Evolutionary conservation across 1,140 invertebrate species (phyloP), one percentile per base, ranked within the genome.

Genomic region (Drosophila bifasciata): DNA sequence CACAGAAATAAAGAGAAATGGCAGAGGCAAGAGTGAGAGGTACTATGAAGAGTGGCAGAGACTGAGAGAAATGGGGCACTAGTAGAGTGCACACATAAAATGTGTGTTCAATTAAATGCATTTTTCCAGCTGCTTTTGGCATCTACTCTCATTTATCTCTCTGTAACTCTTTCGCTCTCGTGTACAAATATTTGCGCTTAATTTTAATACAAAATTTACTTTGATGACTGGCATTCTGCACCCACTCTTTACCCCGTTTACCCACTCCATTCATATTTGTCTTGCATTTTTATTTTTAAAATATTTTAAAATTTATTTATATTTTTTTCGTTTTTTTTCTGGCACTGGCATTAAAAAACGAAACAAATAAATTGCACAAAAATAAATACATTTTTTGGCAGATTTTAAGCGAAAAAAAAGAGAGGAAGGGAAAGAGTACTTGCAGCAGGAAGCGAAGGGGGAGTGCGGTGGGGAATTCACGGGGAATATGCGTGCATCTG

Each of bases 181-280:
- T 78, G 78, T 83, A 78, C 88, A 86, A 86, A 86, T 86, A 88
- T 86, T 86, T 89, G 58, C 83, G 70, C 83, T 83, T 83, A 50
- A 88, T 88, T 86, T 86, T 83, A 88, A 83, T 86, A 78, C 0
- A 25, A 86, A 88, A 86, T 88, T 83, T 86, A 78, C 74, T 76
- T 75, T 86, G 77, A 74, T 52, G 79, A 58, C 57, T 19, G 28
- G 9, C 36, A 28, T 36, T 9, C 28, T 15, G 39, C 4, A 28
- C 3, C 13, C 17, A 63, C 9, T 62, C 44, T 39, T 19, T 23
- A 40, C 15, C 16, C 25, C 39, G 39, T 52, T 44, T n/a, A n/a
- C n/a, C n/a, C n/a, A n/a, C n/a, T n/a, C 45, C 25, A 61, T 64
- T 49, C 61, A 74, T 88, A 81, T 88, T 88, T 81, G 74, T 61